Evolutionary conservation across 2,888 invertebrate genomes (phyloP), one percentile per base, ranked within the genome.

Genomic region (Drosophila yooni): DNA sequence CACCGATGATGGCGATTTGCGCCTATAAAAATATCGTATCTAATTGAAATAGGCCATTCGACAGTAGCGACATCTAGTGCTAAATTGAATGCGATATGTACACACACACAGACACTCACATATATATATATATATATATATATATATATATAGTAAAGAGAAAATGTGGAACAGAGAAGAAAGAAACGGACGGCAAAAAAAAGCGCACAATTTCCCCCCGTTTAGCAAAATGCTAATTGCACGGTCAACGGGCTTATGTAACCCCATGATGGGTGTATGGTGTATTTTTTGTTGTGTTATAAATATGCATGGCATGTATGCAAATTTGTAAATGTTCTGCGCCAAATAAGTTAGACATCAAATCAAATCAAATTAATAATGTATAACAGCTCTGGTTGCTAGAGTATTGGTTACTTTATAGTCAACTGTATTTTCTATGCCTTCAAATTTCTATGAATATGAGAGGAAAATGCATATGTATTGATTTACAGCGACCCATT

Each of bases 201-300:
- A 60, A 57, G 48, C 38, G 59, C 60, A 70, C 61, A 65, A 77
- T 70, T 74, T 53, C 52, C 46, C 57, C 46, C 66, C 65, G 60
- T 59, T 68, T 72, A 58, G 50, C 58, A 60, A 79, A 72, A 56
- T 62, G 72, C 70, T 78, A 86, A 83, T 83, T 83, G 67, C 60
- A 85, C 77, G 73, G 71, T 81, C 75, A 81, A 78, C 75, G 79
- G 33, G 70, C 68, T 84, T 84, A 86, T 79, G 87, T 84, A 88
- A 88, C 70, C 68, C 53, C 64, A 63, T 62, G 36, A 54, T 65
- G 21, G 15, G 43, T 43, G 57, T 43, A 40, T 40, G 4, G 11
- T 38, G n/a, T 11, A 27, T 51, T 18, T 29, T 6, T n/a, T 27
- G 10, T 18, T 29, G 43, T 50, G 33, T 68, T 73, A 66, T 70